These are phyloP conservation scores for Echinometra lucunter DNA, from an alignment of 53 echinoderm and acorn worm species.

Conservation along the genomic window DNA sequence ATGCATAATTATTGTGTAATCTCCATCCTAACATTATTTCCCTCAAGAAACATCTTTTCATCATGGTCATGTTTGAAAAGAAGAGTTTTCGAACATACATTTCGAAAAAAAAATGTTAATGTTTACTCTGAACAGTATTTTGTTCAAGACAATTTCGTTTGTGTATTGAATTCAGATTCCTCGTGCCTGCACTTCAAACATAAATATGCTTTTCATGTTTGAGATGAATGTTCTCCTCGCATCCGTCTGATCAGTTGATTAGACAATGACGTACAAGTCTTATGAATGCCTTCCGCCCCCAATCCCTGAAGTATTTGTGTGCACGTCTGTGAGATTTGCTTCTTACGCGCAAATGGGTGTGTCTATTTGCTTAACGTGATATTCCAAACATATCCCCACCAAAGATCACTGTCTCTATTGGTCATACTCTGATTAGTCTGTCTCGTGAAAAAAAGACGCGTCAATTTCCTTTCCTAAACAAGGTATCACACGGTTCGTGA, in stretches of 20 bases:
- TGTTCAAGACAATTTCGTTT: too few species aligned
- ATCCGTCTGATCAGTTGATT: conserved; percentile 16
- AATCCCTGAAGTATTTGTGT: background rate
- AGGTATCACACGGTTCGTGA: conserved; percentile 41
- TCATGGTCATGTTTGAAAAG: too few species aligned
- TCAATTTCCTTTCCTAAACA: conserved; percentile 46
- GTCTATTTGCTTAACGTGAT: conserved; percentile 38
- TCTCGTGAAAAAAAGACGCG: conserved; percentile 3
- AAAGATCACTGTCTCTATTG: conserved; percentile 27
- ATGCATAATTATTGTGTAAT: too few species aligned
- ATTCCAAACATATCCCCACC: conserved; percentile 39
- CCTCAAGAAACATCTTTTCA: too few species aligned
- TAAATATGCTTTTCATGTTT: background rate
- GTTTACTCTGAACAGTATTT: too few species aligned
- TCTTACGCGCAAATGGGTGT: background rate
- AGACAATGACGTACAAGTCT: conserved; percentile 15
- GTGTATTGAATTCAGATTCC: too few species aligned
- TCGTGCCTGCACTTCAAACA: background rate
- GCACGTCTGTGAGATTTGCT: background rate
- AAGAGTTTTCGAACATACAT: too few species aligned
- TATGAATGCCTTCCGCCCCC: conserved; percentile 4
- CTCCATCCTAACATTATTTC: background rate
- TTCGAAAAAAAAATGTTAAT: too few species aligned
- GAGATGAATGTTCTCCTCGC: background rate
- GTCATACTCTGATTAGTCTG: conserved; percentile 21